phyloP scores from a whole-genome alignment of 2,888 invertebrate species.

The Sericinus montela region DNA sequence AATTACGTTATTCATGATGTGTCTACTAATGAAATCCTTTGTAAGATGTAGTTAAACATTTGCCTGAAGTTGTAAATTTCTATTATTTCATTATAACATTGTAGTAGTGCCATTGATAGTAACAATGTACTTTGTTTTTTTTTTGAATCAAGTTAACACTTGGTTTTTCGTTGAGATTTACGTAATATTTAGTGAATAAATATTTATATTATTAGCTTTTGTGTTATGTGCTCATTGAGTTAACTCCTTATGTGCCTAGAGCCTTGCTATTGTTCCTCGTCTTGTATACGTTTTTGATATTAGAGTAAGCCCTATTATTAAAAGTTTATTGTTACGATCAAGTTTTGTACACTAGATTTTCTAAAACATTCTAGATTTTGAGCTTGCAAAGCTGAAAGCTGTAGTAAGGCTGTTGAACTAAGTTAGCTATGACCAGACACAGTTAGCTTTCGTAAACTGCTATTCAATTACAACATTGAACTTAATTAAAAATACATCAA shows the following conservation, averaged over 20 bases:
- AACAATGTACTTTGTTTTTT: slow-evolving; percentile 17
- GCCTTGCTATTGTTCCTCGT: not conserved
- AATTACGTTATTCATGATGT: slow-evolving; percentile 6
- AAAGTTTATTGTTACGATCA: too few relatives aligned
- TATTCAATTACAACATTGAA: slow-evolving; percentile 17
- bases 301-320: too few relatives aligned
- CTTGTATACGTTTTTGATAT: not conserved
- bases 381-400: too few relatives aligned
- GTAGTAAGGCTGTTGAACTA: too few relatives aligned
- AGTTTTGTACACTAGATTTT: too few relatives aligned
- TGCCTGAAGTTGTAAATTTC: not conserved
- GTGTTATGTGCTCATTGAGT: too few relatives aligned
- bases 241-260: too few relatives aligned
- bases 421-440: too few relatives aligned
- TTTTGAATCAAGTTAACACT: slow-evolving; percentile 9
- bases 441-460: not conserved
- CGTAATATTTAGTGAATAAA: slow-evolving; percentile 21
- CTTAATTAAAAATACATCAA: slow-evolving; percentile 21
- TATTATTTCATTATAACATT: not conserved
- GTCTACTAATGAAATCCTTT: not conserved
- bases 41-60: not conserved
- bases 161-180: slow-evolving; percentile 17
- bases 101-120: not conserved
- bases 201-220: slow-evolving; percentile 14
- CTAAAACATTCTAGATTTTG: too few relatives aligned